These are phyloP conservation scores for Apus apus DNA, from an alignment of 2,113 vertebrate genomes.

Conservation along the genomic window DNA sequence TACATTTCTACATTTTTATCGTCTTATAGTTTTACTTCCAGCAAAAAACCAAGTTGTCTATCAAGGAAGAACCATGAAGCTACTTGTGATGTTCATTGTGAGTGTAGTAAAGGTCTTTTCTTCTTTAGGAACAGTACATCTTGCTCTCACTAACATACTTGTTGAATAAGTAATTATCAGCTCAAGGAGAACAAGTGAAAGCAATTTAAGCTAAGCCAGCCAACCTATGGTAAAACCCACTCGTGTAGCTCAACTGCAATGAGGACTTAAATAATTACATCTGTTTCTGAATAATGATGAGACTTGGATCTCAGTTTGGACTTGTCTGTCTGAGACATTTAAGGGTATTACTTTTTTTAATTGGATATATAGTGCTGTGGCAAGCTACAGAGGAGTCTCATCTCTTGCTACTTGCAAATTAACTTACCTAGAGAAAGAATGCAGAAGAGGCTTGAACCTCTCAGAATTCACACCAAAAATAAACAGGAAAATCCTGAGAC, in stretches of 20 bases:
- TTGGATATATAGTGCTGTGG: background rate
- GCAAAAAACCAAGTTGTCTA: background rate
- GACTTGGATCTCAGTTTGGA: background rate
- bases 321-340: background rate
- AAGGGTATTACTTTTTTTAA: background rate
- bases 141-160: background rate
- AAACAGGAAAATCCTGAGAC: background rate
- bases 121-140: background rate
- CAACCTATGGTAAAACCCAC: background rate
- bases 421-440: background rate
- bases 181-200: background rate
- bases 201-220: background rate
- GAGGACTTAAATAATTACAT: background rate
- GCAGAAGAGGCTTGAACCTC: background rate
- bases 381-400: background rate
- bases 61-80: background rate
- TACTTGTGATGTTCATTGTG: background rate
- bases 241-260: background rate
- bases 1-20: background rate
- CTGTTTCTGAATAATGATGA: background rate
- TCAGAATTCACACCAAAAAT: background rate
- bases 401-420: background rate
- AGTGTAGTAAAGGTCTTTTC: background rate
- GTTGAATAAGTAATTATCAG: slow-evolving; percentile 28
- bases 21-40: background rate